Percentiles rank a stretch among this genome's conserved stretches.
Conservation (phyloP, 1,140 invertebrate genomes). For the Bactericera cockerelli region DNA sequence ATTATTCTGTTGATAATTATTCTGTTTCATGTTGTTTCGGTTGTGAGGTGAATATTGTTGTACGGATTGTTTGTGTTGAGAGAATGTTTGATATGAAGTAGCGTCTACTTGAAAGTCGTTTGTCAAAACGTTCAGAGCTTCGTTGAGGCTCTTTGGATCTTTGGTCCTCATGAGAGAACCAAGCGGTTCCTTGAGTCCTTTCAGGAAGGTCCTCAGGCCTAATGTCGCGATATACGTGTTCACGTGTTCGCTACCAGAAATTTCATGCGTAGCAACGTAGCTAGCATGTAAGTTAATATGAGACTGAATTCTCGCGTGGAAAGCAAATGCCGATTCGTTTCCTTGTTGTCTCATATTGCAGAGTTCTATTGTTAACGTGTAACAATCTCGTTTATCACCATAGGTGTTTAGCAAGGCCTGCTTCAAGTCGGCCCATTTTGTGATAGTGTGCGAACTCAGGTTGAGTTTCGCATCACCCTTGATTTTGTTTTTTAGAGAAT, state of each 20-base stretch:
- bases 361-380: background rate
- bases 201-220: background rate
- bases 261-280: background rate
- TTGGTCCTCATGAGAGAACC: conserved; percentile 3
- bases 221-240: background rate
- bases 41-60: too few species aligned
- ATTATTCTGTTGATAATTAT: too few species aligned
- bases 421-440: background rate
- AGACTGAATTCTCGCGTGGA: background rate
- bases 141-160: background rate
- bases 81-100: too few species aligned
- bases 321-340: background rate
- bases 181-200: conserved; percentile 2
- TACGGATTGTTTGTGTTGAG: too few species aligned
- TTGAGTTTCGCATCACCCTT: background rate
- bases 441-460: background rate
- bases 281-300: background rate
- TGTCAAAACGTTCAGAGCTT: conserved; percentile 7
- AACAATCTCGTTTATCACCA: background rate
- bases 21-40: too few species aligned
- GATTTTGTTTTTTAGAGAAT: background rate
- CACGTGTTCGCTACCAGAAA: background rate
- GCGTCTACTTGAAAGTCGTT: conserved; percentile 7
- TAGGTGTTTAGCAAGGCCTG: background rate
- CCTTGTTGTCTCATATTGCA: background rate